Evolutionary conservation across 2,888 invertebrate species (phyloP), one percentile per base, ranked within the genome.

Genomic region (Asteroscopus sphinx): DNA sequence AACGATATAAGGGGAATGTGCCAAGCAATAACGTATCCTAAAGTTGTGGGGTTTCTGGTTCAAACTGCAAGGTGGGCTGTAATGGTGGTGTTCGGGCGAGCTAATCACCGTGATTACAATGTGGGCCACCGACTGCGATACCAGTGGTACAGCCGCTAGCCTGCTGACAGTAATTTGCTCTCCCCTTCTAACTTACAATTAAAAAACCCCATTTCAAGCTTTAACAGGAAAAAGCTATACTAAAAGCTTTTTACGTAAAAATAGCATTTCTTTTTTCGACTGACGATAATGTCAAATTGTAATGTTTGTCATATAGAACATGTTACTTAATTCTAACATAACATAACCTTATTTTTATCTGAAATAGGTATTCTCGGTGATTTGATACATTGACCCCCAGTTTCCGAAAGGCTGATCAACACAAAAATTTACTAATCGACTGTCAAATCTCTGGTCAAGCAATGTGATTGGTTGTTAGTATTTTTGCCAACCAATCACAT

Each of bases 21-120:
- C 63, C 68, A 73, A 61, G 75, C 71, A 60, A 75, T 68, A 75
- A 60, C 39, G 44, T 57, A 51, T 55, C 61, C 36, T 75, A 73
- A 59, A 52, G 55, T 60, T 56, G 16, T 17, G 15, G 25, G 44
- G 55, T 58, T 68, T 75, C 66, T 65, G 72, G 60, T 74, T 68
- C 49, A 61, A 70, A 68, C 55, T 61, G 48, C 53, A 57, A 60
- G 61, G 60, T 45, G 44, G 47, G 49, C 55, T 46, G 48, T 59
- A 61, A 65, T 57, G 60, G 70, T 65, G 67, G 58, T 46, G 68
- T 59, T 76, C 68, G 56, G 59, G 55, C 44, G 63, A 59, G 57
- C 60, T 81, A 83, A 84, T 83, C 75, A 76, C 68, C 48, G 70
- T 78, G 78, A 79, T 83, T 83, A 82, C 62, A 69, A 78, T 76